Evolutionary conservation across 2,888 invertebrate species (phyloP), one percentile per base, ranked within the genome.

Genomic region (Dugesia japonica): DNA sequence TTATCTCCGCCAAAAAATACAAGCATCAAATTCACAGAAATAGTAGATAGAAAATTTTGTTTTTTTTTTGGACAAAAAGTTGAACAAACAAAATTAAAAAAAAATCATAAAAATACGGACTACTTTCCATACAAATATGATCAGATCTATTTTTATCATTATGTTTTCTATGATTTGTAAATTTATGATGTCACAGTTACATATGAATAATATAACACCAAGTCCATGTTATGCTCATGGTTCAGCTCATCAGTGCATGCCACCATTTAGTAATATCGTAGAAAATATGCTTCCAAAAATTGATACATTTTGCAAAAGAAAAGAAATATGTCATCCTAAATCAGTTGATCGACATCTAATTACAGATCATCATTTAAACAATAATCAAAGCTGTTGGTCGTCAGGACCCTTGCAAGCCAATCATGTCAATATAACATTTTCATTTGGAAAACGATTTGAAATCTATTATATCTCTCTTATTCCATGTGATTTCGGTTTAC

Each of bases 191-290:
- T 56, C 56, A n/a, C 23, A 56, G n/a, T 56, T 56, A 56, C n/a
- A n/a, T 7, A 20, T 56, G 23, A 56, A 56, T 23, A n/a, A 56
- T 20, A 13, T 23, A 7, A n/a, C n/a, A 9, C 56, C 56, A 4
- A 56, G 56, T 56, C 56, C 56, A 76, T 77, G 77, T 38, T 71
- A 77, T 77, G 28, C 27, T 56, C 15, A 71, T 1, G 56, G 71
- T 26, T 26, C 28, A n/a, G 74, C 77, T 0, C 13, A 27, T 20
- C 26, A 77, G 28, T 98, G 98, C 87, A 92, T 94, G 82, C 95
- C 98, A 15, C 95, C 97, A 85, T 98, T 98, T 85, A 95, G 95
- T 77, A 98, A 98, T 86, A 94, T 94, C 33, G 97, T 97, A 31
- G 97, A 92, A 86, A 93, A 92, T 13, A 89, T 90, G 73, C 89